These are phyloP conservation scores for Tetramorium parvispinum DNA, from an alignment of 1,140 invertebrate genomes.

Conservation along the genomic window DNA sequence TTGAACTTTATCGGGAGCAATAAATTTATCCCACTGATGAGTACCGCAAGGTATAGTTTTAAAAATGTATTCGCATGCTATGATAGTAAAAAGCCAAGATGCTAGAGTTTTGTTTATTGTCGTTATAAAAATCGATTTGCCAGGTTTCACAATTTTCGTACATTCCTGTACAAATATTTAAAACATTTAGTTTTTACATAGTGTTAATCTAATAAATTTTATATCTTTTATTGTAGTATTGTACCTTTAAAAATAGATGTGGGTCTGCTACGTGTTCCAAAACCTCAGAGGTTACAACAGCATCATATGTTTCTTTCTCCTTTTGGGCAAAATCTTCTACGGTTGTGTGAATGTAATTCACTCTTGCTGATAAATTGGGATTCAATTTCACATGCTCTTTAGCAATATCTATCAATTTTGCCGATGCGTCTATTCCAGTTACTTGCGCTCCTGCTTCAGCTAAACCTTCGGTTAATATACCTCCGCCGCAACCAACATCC, in stretches of 20 bases:
- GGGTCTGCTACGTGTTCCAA: slow-evolving; percentile 96
- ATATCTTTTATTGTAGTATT: background rate
- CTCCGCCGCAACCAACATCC: slow-evolving; percentile 96
- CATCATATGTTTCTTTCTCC: slow-evolving; percentile 90
- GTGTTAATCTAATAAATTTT: background rate
- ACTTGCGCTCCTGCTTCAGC: slow-evolving; percentile 92
- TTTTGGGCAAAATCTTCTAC: slow-evolving; percentile 87
- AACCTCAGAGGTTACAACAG: slow-evolving; percentile 95
- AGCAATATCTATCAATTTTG: slow-evolving; percentile 90
- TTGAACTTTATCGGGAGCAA: slow-evolving; percentile 91
- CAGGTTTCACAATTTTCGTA: no score
- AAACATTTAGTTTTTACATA: slow-evolving; percentile 6
- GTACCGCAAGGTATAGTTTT: no score
- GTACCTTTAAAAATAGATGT: slow-evolving; percentile 90
- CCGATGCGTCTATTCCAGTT: slow-evolving; percentile 93
- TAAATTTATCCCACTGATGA: no score
- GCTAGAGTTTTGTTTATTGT: no score
- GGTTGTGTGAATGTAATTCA: slow-evolving; percentile 77
- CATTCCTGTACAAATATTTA: no score
- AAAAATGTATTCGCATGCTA: no score
- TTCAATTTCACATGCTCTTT: slow-evolving; percentile 86
- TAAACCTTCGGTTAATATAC: slow-evolving; percentile 92
- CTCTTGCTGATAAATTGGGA: slow-evolving; percentile 76
- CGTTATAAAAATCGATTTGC: no score
- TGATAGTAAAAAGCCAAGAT: no score